phyloP scores from a whole-genome alignment of 2,113 vertebrate genomes.

The Ramphastos sulfuratus region DNA sequence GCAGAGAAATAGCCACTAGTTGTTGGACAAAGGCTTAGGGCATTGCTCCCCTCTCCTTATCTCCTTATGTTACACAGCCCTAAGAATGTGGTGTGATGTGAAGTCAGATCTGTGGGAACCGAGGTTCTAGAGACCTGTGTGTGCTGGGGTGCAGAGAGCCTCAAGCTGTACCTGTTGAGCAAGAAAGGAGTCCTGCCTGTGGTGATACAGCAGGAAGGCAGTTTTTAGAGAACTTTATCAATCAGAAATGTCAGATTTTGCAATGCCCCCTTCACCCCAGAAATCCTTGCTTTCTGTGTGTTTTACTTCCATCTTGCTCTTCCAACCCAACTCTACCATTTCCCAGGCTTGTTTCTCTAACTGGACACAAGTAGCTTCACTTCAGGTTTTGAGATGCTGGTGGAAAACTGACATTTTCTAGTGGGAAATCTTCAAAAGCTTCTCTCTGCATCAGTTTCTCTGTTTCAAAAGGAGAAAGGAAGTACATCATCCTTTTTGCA shows the following conservation, averaged over 20 bases:
- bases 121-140: not conserved
- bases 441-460: not conserved
- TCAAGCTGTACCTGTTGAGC: not conserved
- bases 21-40: not conserved
- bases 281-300: not conserved
- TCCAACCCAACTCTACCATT: not conserved
- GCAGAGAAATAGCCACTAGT: not conserved
- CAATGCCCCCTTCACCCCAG: not conserved
- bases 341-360: not conserved
- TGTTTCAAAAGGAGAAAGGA: not conserved
- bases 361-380: not conserved
- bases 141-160: not conserved
- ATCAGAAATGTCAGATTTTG: not conserved
- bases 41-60: not conserved
- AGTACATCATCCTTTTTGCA: not conserved
- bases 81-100: not conserved
- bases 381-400: not conserved
- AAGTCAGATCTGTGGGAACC: not conserved
- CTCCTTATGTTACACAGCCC: not conserved
- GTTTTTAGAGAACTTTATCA: not conserved
- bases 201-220: not conserved
- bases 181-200: not conserved
- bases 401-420: not conserved
- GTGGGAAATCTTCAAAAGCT: not conserved
- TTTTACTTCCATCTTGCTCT: not conserved